Conservation (phyloP, 2,888 invertebrate species). For the Nymphalis urticae region DNA sequence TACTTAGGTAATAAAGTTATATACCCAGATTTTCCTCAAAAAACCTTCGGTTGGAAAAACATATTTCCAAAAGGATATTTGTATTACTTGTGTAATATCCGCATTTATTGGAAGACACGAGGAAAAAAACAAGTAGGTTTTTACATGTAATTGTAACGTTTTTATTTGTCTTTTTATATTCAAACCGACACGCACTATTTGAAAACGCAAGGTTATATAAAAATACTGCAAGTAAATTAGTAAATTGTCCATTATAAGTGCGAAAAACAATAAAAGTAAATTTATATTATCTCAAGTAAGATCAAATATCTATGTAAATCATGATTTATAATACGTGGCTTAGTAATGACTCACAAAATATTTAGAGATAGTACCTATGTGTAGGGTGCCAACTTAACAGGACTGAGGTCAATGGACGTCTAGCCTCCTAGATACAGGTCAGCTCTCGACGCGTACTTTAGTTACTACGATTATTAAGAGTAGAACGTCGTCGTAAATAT, state of each 20-base stretch:
- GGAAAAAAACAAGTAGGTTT: too few species aligned
- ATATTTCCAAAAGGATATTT: slow-evolving; percentile 14
- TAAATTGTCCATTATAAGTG: too few species aligned
- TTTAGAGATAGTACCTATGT: slow-evolving; percentile 24
- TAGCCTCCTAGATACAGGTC: slow-evolving; percentile 56
- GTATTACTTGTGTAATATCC: background rate
- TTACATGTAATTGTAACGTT: too few species aligned
- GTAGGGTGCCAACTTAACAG: slow-evolving; percentile 49
- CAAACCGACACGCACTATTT: too few species aligned
- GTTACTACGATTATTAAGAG: slow-evolving; percentile 10
- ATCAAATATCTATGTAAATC: background rate
- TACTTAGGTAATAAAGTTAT: too few species aligned
- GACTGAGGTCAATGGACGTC: slow-evolving; percentile 67
- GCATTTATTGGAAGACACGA: too few species aligned
- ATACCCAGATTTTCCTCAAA: slow-evolving; percentile 21
- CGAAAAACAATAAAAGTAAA: too few species aligned
- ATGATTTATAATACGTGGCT: background rate
- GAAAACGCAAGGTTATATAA: too few species aligned
- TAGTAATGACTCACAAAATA: slow-evolving; percentile 7
- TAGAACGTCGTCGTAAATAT: slow-evolving; percentile 6
- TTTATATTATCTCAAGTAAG: background rate
- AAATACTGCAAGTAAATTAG: too few species aligned
- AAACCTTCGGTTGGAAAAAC: slow-evolving; percentile 16
- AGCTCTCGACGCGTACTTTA: slow-evolving; percentile 29
- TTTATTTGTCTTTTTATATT: too few species aligned